These are phyloP conservation scores for Ichneumoninae sp. DNA, from an alignment of 2,888 invertebrate genomes.

Conservation along the genomic window DNA sequence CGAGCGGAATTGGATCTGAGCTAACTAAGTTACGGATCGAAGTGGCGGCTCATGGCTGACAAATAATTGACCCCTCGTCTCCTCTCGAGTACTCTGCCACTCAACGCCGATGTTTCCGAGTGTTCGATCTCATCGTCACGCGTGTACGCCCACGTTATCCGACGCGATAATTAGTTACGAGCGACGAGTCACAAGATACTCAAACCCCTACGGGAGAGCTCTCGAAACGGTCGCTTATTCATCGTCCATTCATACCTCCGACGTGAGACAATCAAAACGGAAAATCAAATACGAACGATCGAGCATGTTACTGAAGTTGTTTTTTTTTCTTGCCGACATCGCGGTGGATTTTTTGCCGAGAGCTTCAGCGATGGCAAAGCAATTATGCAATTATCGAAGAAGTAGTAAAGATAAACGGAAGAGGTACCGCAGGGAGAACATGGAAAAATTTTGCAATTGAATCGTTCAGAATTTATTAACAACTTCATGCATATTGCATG, in stretches of 20 bases:
- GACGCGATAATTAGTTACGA: conserved; percentile 28
- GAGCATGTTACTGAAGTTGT: conserved; percentile 45
- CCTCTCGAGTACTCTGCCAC: neutral
- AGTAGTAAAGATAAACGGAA: neutral
- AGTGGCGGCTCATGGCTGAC: neutral
- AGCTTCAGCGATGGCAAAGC: neutral
- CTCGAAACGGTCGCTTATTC: conserved; percentile 48
- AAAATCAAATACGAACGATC: conserved; percentile 50
- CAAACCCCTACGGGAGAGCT: conserved; percentile 5
- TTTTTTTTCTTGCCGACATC: conserved; percentile 27
- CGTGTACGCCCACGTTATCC: neutral
- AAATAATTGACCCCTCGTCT: neutral
- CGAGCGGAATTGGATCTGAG: neutral
- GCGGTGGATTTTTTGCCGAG: conserved; percentile 37
- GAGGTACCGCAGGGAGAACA: neutral
- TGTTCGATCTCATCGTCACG: neutral
- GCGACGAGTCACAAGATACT: conserved; percentile 21
- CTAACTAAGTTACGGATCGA: conserved; percentile 20
- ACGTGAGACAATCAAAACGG: conserved; percentile 31
- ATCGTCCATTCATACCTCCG: conserved; percentile 60
- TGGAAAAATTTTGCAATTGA: conserved; percentile 8
- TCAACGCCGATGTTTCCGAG: neutral
- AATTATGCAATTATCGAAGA: conserved; percentile 22
- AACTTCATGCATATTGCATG: neutral
- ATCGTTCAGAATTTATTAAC: conserved; percentile 33